Percentiles rank a stretch among this genome's conserved stretches.
These are phyloP conservation scores for Triops cancriformis DNA, from an alignment of 1,140 invertebrate genomes.

Conservation along the genomic window DNA sequence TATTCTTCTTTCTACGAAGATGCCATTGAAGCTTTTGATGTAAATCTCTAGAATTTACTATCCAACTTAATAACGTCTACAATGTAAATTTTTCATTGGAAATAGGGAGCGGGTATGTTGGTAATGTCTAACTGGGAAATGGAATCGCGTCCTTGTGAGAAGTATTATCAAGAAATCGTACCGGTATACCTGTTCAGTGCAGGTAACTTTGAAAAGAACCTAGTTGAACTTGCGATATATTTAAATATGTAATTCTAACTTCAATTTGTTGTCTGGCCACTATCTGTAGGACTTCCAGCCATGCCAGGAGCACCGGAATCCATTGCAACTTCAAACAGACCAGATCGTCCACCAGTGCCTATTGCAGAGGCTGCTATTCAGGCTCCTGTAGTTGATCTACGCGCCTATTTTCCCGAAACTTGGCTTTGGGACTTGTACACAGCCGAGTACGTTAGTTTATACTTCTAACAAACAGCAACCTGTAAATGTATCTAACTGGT, in stretches of 20 bases:
- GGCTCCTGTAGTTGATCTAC: constrained; percentile 35
- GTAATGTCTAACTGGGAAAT: constrained; percentile 46
- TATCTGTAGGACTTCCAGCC: too few species aligned
- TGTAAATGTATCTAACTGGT: not conserved
- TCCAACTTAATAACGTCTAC: constrained; percentile 15
- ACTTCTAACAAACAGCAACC: not conserved
- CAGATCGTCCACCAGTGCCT: too few species aligned
- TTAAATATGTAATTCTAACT: too few species aligned
- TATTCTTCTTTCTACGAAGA: constrained; percentile 37
- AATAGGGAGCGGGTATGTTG: constrained; percentile 44
- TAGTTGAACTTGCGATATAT: too few species aligned
- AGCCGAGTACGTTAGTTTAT: constrained; percentile 31
- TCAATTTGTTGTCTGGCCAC: too few species aligned
- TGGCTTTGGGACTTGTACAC: constrained; percentile 54
- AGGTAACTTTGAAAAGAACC: constrained; percentile 38
- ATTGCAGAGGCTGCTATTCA: not conserved
- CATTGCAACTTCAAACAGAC: too few species aligned
- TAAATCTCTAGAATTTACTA: constrained; percentile 29
- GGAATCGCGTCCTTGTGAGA: constrained; percentile 45
- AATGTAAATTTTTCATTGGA: constrained; percentile 30
- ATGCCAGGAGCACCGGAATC: too few species aligned
- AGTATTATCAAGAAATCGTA: not conserved
- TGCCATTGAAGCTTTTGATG: constrained; percentile 42
- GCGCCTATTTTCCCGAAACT: constrained; percentile 57
- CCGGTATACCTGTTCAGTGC: not conserved